These are phyloP conservation scores for Passer domesticus DNA, from an alignment of 2,113 vertebrate species.

Conservation along the genomic window DNA sequence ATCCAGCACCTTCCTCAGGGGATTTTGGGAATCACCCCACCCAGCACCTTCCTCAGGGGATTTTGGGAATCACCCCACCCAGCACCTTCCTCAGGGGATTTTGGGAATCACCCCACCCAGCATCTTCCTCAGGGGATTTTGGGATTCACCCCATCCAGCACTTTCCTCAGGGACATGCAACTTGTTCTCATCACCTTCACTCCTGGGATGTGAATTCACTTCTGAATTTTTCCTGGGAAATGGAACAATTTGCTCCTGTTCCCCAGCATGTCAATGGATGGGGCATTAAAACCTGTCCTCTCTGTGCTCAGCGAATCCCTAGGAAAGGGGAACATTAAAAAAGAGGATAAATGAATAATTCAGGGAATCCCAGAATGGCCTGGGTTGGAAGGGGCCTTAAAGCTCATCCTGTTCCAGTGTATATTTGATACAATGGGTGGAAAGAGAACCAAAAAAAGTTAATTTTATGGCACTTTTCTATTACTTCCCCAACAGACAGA, in stretches of 20 bases:
- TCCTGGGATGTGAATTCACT: background rate
- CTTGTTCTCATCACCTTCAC: background rate
- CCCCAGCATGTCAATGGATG: fast-evolving
- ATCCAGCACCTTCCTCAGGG: too few relatives aligned
- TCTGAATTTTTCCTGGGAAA: background rate
- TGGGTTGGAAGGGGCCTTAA: background rate
- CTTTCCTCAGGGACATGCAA: too few relatives aligned
- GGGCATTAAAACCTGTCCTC: background rate
- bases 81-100: too few relatives aligned
- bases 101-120: too few relatives aligned
- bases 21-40: too few relatives aligned
- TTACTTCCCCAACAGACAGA: background rate
- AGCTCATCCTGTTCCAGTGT: background rate
- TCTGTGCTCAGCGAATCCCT: background rate
- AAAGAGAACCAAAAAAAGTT: background rate
- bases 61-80: too few relatives aligned
- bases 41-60: too few relatives aligned
- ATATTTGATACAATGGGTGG: background rate
- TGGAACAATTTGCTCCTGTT: background rate
- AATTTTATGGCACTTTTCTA: background rate
- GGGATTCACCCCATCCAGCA: too few relatives aligned
- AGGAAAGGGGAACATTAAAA: background rate
- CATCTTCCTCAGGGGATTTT: too few relatives aligned
- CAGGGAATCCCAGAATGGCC: background rate
- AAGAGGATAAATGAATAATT: fast-evolving